phyloP scores from a whole-genome alignment of 2,113 vertebrate genomes.

The Sebastes fasciatus region DNA sequence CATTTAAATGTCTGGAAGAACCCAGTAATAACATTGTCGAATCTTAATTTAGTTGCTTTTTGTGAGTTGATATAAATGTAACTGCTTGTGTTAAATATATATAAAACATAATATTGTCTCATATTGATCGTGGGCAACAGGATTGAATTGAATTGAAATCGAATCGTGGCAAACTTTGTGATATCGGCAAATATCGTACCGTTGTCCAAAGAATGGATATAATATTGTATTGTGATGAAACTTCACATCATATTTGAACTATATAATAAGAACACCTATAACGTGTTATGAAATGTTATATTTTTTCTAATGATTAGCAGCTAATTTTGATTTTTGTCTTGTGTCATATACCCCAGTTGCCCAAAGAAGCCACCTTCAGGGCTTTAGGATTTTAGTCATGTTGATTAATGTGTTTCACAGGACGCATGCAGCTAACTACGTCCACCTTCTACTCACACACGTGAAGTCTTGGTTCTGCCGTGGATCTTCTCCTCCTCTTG shows the following conservation, averaged over 20 bases:
- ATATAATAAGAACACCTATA: background rate
- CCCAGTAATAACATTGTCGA: too few species aligned
- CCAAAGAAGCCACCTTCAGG: background rate
- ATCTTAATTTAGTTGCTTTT: too few species aligned
- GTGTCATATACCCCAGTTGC: background rate
- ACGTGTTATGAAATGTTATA: background rate
- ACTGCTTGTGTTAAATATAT: too few species aligned
- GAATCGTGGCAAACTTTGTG: too few species aligned
- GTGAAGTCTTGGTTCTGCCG: slow-evolving; percentile 70
- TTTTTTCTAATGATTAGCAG: background rate
- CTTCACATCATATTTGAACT: background rate
- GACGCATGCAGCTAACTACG: background rate
- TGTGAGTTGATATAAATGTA: too few species aligned
- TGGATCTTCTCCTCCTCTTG: slow-evolving; percentile 68
- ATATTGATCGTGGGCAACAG: too few species aligned
- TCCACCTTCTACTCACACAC: slow-evolving; percentile 85
- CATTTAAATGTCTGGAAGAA: too few species aligned
- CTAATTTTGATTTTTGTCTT: background rate
- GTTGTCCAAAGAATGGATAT: too few species aligned
- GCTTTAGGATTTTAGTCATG: background rate
- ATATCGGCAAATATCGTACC: too few species aligned
- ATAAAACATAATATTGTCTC: too few species aligned
- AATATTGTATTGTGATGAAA: too few species aligned
- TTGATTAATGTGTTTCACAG: background rate
- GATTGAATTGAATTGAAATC: too few species aligned